These are phyloP conservation scores for Psittacula derbiana DNA, from an alignment of 2,797 vertebrate genomes.

Conservation along the genomic window DNA sequence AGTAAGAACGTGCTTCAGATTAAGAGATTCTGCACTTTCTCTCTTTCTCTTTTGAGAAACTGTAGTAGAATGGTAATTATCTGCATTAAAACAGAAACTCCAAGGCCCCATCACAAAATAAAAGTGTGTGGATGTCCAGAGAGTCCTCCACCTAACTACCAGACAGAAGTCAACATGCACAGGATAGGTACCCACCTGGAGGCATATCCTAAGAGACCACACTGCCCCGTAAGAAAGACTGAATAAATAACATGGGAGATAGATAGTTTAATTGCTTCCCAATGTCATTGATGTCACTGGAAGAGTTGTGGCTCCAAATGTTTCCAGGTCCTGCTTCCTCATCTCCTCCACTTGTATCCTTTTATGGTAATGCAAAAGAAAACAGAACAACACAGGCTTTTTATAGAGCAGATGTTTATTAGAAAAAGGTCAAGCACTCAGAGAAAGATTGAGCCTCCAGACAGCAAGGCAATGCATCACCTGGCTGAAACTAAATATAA, in stretches of 20 bases:
- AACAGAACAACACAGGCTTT: not conserved
- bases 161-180: rapidly evolving
- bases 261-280: not conserved
- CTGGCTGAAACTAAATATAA: not conserved
- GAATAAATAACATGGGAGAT: not conserved
- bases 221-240: not conserved
- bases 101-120: not conserved
- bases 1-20: not conserved
- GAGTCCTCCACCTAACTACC: not conserved
- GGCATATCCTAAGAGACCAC: not conserved
- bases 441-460: not conserved
- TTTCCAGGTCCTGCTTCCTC: not conserved
- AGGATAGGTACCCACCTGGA: not conserved
- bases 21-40: not conserved
- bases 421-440: not conserved
- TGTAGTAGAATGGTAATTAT: not conserved
- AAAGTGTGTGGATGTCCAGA: rapidly evolving
- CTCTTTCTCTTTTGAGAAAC: no score
- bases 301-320: not conserved
- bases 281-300: not conserved
- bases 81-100: not conserved
- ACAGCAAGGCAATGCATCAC: not conserved
- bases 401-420: not conserved
- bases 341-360: not conserved
- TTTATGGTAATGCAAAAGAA: not conserved